Percentiles rank a stretch among this genome's conserved stretches.
These are phyloP conservation scores for Halictus quadricinctus DNA, from an alignment of 2,888 invertebrate species.

Conservation along the genomic window DNA sequence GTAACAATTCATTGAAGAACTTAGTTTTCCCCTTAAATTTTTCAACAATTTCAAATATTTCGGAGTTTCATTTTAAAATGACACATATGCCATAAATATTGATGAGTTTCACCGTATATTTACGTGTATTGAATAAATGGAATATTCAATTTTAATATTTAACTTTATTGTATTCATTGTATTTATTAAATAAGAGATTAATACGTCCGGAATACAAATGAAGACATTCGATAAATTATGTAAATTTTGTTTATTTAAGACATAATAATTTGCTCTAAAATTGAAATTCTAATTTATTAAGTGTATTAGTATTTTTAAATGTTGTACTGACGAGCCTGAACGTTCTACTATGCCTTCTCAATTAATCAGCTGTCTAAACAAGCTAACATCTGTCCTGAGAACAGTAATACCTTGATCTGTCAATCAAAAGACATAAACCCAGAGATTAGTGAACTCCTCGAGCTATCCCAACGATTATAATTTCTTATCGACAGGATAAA, in stretches of 20 bases:
- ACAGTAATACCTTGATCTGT: neutral
- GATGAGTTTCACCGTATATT: too few relatives aligned
- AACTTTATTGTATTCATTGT: neutral
- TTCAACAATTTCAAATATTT: too few relatives aligned
- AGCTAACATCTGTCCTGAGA: neutral
- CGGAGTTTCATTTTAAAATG: too few relatives aligned
- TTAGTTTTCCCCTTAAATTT: too few relatives aligned
- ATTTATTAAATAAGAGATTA: neutral
- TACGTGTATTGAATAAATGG: too few relatives aligned
- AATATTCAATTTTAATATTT: too few relatives aligned
- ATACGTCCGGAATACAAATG: too few relatives aligned
- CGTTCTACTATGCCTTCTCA: neutral
- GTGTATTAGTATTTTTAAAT: too few relatives aligned
- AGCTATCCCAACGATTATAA: neutral
- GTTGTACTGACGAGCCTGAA: neutral
- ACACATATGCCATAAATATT: too few relatives aligned
- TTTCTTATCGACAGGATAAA: neutral
- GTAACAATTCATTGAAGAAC: too few relatives aligned
- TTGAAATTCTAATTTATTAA: neutral
- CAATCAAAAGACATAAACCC: neutral
- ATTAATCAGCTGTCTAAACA: neutral
- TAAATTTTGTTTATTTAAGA: neutral
- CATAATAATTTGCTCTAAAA: neutral
- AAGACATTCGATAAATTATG: neutral
- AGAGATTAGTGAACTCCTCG: neutral